Conservation (phyloP, 2,113 vertebrate genomes). For the Myotis davidii region DNA sequence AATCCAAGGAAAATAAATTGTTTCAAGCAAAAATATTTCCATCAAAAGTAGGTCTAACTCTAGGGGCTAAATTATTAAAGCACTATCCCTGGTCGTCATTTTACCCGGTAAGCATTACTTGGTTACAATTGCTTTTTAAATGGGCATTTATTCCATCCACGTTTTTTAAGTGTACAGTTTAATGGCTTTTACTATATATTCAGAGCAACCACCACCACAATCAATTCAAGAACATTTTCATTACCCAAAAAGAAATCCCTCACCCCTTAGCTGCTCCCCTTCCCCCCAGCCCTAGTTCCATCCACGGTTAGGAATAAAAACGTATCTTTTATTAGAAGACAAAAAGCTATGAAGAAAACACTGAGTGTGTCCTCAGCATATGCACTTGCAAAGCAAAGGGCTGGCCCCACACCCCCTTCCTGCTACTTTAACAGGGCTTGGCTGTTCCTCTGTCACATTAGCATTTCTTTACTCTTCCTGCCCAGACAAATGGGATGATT, state of each 20-base stretch:
- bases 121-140: not conserved
- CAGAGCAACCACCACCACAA: not conserved
- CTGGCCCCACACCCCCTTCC: not conserved
- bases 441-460: not conserved
- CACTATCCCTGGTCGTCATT: not conserved
- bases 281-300: not conserved
- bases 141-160: not conserved
- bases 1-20: not conserved
- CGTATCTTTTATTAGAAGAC: not conserved
- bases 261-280: not conserved
- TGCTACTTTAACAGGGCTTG: not conserved
- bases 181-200: not conserved
- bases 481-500: not conserved
- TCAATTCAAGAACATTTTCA: not conserved
- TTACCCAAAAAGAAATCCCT: not conserved
- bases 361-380: not conserved
- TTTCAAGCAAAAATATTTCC: constrained; percentile 7
- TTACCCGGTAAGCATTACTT: not conserved
- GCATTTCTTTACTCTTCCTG: constrained; percentile 28
- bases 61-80: not conserved
- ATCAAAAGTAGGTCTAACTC: not conserved
- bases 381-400: not conserved
- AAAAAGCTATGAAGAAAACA: not conserved
- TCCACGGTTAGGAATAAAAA: constrained; percentile 4
- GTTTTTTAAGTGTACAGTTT: not conserved